Evolutionary conservation across 1,140 invertebrate species (phyloP).

Genomic region (Diploscapter pachys): DNA sequence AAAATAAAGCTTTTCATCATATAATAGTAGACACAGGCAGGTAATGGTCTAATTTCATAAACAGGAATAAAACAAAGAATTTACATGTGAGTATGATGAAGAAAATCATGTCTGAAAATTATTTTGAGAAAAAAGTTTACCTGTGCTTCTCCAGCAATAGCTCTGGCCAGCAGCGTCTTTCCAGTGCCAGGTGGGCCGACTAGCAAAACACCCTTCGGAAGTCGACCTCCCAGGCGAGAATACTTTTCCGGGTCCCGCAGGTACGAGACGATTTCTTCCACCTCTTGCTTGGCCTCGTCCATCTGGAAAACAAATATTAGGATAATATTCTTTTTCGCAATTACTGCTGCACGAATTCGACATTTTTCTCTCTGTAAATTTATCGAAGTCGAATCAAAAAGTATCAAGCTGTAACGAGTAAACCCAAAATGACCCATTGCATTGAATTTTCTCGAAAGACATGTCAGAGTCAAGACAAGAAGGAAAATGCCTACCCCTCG

Average conservation of each 20-base stretch:
- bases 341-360: too few relatives aligned
- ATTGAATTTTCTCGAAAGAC: slow-evolving; percentile 16
- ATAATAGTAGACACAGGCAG: too few relatives aligned
- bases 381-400: too few relatives aligned
- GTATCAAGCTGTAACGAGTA: too few relatives aligned
- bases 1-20: too few relatives aligned
- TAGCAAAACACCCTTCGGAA: slow-evolving; percentile 87
- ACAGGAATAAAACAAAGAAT: too few relatives aligned
- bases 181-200: slow-evolving; percentile 93
- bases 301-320: slow-evolving; percentile 63
- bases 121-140: neutral
- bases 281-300: slow-evolving; percentile 92
- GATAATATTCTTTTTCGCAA: slow-evolving; percentile 1
- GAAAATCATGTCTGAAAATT: too few relatives aligned
- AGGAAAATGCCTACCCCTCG: slow-evolving; percentile 71
- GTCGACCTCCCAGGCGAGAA: slow-evolving; percentile 84
- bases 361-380: too few relatives aligned
- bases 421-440: slow-evolving; percentile 1
- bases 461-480: neutral
- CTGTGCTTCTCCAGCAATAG: slow-evolving; percentile 91
- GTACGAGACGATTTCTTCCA: slow-evolving; percentile 94
- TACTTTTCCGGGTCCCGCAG: slow-evolving; percentile 91
- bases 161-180: slow-evolving; percentile 90
- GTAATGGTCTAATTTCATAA: too few relatives aligned
- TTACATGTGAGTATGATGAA: too few relatives aligned